phyloP scores from a whole-genome alignment of 2,113 vertebrate genomes.

The Hippoglossus stenolepis region DNA sequence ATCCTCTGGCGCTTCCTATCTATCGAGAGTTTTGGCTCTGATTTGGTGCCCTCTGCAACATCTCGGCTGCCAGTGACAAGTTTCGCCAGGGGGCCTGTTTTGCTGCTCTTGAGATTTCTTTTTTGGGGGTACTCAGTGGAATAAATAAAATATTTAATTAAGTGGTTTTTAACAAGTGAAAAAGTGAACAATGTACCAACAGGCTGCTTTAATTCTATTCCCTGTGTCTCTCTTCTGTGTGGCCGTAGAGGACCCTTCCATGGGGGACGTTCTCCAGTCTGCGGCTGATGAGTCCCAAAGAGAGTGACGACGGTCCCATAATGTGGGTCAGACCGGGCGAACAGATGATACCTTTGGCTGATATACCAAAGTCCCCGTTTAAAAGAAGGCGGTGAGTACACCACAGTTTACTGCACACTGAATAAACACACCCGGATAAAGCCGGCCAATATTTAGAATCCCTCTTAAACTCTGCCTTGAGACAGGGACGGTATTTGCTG shows the following conservation, averaged over 20 bases:
- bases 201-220: neutral
- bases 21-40: conserved; percentile 31
- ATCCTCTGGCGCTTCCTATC: conserved; percentile 43
- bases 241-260: conserved; percentile 91
- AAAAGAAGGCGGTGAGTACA: conserved; percentile 93
- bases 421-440: neutral
- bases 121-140: conserved; percentile 1
- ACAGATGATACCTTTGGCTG: conserved; percentile 98
- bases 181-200: neutral
- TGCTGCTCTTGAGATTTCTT: neutral
- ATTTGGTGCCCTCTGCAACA: conserved; percentile 4
- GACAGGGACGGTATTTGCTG: conserved; percentile 6
- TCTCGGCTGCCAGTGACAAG: conserved; percentile 4
- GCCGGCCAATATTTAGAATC: conserved; percentile 1
- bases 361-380: conserved; percentile 99
- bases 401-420: neutral
- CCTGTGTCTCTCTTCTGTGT: conserved; percentile 5
- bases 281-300: conserved; percentile 89
- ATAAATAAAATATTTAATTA: neutral
- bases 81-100: conserved; percentile 19
- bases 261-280: conserved; percentile 96
- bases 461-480: conserved; percentile 2
- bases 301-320: conserved; percentile 97
- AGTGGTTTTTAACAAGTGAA: neutral
- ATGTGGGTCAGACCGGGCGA: conserved; percentile 99